A percentile compares a stretch with the other conserved stretches of the same genome.
These are phyloP conservation scores for Eurytemora carolleeae DNA, from an alignment of 1,140 invertebrate species.

Conservation along the genomic window DNA sequence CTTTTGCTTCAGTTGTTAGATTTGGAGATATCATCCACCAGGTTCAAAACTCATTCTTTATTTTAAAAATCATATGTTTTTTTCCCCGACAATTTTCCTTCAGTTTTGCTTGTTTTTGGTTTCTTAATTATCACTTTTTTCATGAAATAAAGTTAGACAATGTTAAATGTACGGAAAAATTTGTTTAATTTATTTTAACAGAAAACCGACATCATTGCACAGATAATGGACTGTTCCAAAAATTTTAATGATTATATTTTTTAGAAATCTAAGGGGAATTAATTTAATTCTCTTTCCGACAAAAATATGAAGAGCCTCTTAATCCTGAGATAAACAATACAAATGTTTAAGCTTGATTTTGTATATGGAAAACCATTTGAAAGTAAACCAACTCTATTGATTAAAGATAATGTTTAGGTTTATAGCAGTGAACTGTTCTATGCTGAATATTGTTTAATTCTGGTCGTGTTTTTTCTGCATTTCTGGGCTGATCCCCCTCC, in stretches of 20 bases:
- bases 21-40: not conserved
- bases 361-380: not conserved
- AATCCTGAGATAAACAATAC: too few relatives aligned
- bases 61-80: not conserved
- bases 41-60: not conserved
- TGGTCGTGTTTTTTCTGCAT: not conserved
- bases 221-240: too few relatives aligned
- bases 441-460: not conserved
- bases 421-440: not conserved
- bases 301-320: not conserved
- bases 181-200: too few relatives aligned
- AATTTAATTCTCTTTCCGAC: not conserved
- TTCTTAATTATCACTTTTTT: not conserved
- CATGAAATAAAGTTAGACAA: too few relatives aligned
- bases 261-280: not conserved
- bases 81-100: not conserved
- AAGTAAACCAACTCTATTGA: not conserved
- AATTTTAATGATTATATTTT: too few relatives aligned
- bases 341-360: too few relatives aligned
- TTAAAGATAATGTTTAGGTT: not conserved
- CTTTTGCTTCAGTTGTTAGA: not conserved
- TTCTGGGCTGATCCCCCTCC: not conserved
- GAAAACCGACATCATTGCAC: too few relatives aligned
- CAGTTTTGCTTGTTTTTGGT: not conserved
- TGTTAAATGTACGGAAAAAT: too few relatives aligned